Evolutionary conservation across 2,113 vertebrate species (phyloP).

Genomic region (Pygoscelis antarcticus): DNA sequence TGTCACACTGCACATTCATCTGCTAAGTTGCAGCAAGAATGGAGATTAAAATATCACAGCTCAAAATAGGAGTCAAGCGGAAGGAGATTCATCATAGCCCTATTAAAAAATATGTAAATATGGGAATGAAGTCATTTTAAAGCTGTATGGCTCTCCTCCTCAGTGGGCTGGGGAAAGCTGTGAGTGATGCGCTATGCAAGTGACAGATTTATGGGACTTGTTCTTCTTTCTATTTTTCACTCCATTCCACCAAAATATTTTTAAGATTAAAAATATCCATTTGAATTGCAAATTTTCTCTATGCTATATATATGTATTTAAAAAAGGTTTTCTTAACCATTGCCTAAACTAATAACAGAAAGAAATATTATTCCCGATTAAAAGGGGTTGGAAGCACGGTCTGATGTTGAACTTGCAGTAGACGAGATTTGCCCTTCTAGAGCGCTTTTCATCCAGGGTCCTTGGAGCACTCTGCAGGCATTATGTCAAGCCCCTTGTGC

Average conservation of each 20-base stretch:
- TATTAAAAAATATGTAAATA: conserved; percentile 85
- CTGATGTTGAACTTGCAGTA: conserved; percentile 15
- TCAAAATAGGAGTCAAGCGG: conserved; percentile 85
- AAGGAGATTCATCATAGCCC: conserved; percentile 85
- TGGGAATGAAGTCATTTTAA: conserved; percentile 79
- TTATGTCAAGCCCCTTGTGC: neutral
- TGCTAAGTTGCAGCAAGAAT: conserved; percentile 81
- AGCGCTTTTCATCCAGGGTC: neutral
- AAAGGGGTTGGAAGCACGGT: neutral
- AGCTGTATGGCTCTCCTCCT: conserved; percentile 66
- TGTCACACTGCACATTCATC: conserved; percentile 84
- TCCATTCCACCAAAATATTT: conserved; percentile 63
- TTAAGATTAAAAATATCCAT: conserved; percentile 69
- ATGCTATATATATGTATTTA: neutral
- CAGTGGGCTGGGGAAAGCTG: conserved; percentile 50
- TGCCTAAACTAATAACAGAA: conserved; percentile 51
- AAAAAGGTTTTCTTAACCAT: conserved; percentile 34
- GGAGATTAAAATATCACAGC: conserved; percentile 86
- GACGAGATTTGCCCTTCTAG: neutral
- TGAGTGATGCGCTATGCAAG: conserved; percentile 55
- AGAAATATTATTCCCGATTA: conserved; percentile 9
- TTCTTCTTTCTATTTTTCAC: conserved; percentile 56
- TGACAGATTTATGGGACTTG: conserved; percentile 50
- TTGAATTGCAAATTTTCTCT: conserved; percentile 69
- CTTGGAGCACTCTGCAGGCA: neutral